Percentiles rank a stretch among this genome's conserved stretches.
These are phyloP conservation scores for Enteromius trimaculatus DNA, from an alignment of 2,797 vertebrate species.

Conservation along the genomic window DNA sequence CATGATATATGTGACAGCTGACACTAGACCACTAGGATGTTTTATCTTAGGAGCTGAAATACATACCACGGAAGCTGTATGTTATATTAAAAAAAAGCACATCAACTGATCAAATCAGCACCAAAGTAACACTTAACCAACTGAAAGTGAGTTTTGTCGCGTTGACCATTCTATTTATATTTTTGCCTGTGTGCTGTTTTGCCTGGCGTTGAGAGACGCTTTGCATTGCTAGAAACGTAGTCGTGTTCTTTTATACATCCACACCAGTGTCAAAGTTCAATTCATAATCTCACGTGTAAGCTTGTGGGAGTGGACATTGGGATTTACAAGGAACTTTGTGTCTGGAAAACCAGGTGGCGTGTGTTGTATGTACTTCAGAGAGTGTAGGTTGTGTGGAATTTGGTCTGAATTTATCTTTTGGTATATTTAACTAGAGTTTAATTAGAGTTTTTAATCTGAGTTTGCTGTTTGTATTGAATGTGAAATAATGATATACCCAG, in stretches of 20 bases:
- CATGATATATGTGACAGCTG: conserved; percentile 21
- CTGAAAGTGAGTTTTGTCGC: not conserved
- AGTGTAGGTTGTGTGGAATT: not conserved
- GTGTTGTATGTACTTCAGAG: not conserved
- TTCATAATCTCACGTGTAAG: not conserved
- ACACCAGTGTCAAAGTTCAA: conserved; percentile 40
- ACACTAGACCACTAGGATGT: not conserved
- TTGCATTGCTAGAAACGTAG: conserved; percentile 30
- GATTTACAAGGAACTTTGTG: conserved; percentile 22
- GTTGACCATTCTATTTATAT: not conserved
- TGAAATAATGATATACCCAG: not conserved
- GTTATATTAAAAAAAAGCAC: not conserved
- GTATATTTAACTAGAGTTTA: not conserved
- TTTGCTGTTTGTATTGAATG: not conserved
- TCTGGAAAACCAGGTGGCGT: not conserved
- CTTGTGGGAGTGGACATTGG: conserved; percentile 21
- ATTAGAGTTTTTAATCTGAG: not conserved
- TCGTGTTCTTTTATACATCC: conserved; percentile 43
- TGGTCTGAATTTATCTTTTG: conserved; percentile 7
- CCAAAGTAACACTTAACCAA: not conserved
- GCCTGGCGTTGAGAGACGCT: not conserved
- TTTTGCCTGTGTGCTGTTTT: not conserved
- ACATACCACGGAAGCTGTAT: not conserved
- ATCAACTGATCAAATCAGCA: not conserved
- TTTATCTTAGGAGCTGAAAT: not conserved